Percentiles rank a stretch among this genome's conserved stretches.
Evolutionary conservation across 2,797 vertebrate genomes (phyloP).

Genomic region (Onychomys leucogaster): DNA sequence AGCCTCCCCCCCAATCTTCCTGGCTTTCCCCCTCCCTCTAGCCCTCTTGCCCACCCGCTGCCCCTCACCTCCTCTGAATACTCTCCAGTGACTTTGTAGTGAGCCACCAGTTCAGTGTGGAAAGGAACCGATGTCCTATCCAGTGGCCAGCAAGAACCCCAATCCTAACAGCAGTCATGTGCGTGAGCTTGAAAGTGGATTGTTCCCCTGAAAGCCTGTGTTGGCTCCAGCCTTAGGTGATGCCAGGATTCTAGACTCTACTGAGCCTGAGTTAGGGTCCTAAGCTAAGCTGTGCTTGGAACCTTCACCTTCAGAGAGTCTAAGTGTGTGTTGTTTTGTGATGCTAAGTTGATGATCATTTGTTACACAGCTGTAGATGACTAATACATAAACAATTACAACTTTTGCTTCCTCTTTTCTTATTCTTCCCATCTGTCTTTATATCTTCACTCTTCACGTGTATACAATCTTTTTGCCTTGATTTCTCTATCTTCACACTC

Average conservation of each 20-base stretch:
- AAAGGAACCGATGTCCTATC: background rate
- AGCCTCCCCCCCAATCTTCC: background rate
- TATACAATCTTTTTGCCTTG: background rate
- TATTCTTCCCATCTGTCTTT: background rate
- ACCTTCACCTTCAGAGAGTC: background rate
- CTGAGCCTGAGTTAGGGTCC: background rate
- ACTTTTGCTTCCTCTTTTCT: too few relatives aligned
- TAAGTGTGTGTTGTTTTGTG: background rate
- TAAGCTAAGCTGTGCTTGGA: background rate
- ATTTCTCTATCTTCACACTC: background rate
- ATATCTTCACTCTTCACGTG: background rate
- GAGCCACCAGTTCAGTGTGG: background rate
- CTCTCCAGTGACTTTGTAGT: background rate
- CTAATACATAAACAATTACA: background rate
- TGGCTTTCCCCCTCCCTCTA: too few relatives aligned
- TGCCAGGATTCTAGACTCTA: background rate
- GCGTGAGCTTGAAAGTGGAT: too few relatives aligned
- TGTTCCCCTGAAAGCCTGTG: background rate
- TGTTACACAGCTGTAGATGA: background rate
- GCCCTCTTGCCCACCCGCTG: too few relatives aligned
- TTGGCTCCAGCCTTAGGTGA: background rate
- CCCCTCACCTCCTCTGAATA: background rate
- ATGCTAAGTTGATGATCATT: background rate
- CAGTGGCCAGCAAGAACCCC: background rate
- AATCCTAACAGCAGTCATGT: background rate